Evolutionary conservation across 2,888 invertebrate species (phyloP).

Genomic region (Eudasyphora cyanicolor): DNA sequence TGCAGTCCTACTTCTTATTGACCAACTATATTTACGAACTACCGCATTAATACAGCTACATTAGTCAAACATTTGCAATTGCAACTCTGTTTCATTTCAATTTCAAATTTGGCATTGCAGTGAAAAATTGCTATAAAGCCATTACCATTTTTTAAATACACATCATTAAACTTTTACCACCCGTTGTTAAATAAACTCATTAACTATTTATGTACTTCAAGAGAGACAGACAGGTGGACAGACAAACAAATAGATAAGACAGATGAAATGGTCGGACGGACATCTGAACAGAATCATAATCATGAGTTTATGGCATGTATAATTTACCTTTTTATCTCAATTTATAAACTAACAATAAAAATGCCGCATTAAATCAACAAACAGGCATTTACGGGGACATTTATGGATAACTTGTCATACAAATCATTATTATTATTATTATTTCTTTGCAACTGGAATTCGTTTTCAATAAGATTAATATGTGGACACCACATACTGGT

Average conservation of each 20-base stretch:
- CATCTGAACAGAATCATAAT: slow-evolving; percentile 28
- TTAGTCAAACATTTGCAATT: not conserved
- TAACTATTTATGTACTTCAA: slow-evolving; percentile 25
- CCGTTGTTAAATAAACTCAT: slow-evolving; percentile 54
- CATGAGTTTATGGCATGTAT: slow-evolving; percentile 44
- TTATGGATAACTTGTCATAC: slow-evolving; percentile 65
- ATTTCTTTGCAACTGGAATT: slow-evolving; percentile 29
- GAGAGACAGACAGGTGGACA: slow-evolving; percentile 26
- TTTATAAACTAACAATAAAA: slow-evolving; percentile 57
- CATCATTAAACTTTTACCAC: slow-evolving; percentile 55
- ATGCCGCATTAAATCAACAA: slow-evolving; percentile 57
- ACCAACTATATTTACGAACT: too few species aligned
- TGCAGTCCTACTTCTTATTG: not conserved
- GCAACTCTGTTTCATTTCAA: not conserved
- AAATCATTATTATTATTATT: slow-evolving; percentile 63
- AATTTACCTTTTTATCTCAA: slow-evolving; percentile 61
- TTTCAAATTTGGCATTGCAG: not conserved
- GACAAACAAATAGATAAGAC: slow-evolving; percentile 1
- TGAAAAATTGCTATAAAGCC: slow-evolving; percentile 17
- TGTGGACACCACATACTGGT: not conserved
- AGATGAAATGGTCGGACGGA: not conserved
- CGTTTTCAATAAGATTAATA: slow-evolving; percentile 13
- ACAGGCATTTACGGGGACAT: slow-evolving; percentile 43
- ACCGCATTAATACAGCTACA: not conserved
- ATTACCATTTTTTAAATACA: slow-evolving; percentile 32